These are phyloP conservation scores for Turritopsis dohrnii DNA, from an alignment of 30 jellyfish, hydroid and myxozoan species.

Conservation along the genomic window DNA sequence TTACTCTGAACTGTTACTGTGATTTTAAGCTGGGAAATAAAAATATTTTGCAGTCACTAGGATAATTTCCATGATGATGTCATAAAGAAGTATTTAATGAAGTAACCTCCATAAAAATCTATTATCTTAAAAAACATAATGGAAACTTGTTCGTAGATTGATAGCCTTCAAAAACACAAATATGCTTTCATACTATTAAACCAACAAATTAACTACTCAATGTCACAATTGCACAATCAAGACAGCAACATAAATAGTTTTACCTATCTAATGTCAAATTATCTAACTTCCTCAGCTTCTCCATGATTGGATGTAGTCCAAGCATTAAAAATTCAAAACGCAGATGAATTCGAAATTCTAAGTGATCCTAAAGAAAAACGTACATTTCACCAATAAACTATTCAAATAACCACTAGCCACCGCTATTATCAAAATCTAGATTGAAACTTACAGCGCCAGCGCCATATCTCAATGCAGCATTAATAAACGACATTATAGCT, in stretches of 20 bases:
- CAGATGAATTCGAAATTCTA: constrained; percentile 89
- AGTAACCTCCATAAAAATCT: background rate
- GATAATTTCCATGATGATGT: background rate
- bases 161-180: background rate
- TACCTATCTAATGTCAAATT: constrained; percentile 88
- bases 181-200: background rate
- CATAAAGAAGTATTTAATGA: background rate
- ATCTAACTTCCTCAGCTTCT: constrained; percentile 86
- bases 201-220: background rate
- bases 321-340: constrained; percentile 96
- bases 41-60: background rate
- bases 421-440: background rate
- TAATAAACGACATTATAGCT: constrained; percentile 94
- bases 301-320: constrained; percentile 98
- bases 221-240: background rate
- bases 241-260: too few relatives aligned
- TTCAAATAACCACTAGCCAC: too few relatives aligned
- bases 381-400: background rate
- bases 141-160: constrained; percentile 14
- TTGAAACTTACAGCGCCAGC: constrained; percentile 88
- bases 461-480: constrained; percentile 98
- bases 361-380: constrained; percentile 63
- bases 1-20: background rate
- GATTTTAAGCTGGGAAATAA: background rate
- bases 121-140: background rate